Percentiles rank a stretch among this genome's conserved stretches.
These are phyloP conservation scores for Morbakka virulenta DNA, from an alignment of 30 jellyfish, hydroid and myxozoan genomes.

Conservation along the genomic window DNA sequence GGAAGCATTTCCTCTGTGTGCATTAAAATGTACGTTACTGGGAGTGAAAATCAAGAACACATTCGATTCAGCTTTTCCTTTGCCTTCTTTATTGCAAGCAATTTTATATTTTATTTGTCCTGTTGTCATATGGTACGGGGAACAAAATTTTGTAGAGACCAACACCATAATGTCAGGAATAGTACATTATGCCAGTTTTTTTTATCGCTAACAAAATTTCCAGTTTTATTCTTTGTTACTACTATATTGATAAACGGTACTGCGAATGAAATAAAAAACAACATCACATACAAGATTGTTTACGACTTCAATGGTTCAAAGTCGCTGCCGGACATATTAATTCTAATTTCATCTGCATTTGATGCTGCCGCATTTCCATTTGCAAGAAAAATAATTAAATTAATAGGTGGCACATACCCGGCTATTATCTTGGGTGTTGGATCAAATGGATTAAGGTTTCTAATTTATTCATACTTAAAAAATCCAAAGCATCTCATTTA, in stretches of 20 bases:
- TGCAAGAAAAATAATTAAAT: conserved; percentile 30
- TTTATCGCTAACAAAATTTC: conserved; percentile 38
- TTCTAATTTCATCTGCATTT: conserved; percentile 66
- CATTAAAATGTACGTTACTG: conserved; percentile 57
- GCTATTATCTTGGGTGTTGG: conserved; percentile 36
- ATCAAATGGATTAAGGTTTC: conserved; percentile 45
- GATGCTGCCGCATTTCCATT: conserved; percentile 61
- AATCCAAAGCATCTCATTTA: conserved; percentile 69
- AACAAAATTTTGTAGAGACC: not conserved
- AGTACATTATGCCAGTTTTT: conserved; percentile 24
- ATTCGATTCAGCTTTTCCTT: conserved; percentile 42
- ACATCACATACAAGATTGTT: conserved; percentile 55
- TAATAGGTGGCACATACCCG: conserved; percentile 56
- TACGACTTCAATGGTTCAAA: conserved; percentile 65
- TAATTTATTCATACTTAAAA: conserved; percentile 38
- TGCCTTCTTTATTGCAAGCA: conserved; percentile 46
- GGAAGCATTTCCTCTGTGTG: conserved; percentile 66
- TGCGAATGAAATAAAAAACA: conserved; percentile 58
- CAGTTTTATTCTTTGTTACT: conserved; percentile 47
- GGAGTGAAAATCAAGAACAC: conserved; percentile 36
- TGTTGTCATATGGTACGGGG: conserved; percentile 32
- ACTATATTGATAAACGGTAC: conserved; percentile 63
- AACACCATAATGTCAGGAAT: not conserved
- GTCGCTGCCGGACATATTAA: conserved; percentile 68
- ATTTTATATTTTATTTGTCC: conserved; percentile 26